Conservation (phyloP, 2,797 vertebrate genomes). For the Crenichthys baileyi region DNA sequence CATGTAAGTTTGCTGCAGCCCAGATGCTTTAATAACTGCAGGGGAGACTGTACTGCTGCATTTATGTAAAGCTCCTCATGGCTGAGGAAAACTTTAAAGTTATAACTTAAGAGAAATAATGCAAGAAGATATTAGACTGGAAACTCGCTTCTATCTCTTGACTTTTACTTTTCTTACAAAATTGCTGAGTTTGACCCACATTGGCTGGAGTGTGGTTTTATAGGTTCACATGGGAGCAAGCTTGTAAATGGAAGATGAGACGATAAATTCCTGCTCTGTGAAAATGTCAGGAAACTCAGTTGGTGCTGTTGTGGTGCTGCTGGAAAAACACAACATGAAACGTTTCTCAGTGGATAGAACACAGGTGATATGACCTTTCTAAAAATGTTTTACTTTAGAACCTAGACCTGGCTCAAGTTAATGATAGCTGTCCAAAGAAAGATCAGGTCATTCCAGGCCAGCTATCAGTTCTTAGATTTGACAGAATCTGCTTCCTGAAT, state of each 20-base stretch:
- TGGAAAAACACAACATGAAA: conserved; percentile 58
- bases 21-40: conserved; percentile 33
- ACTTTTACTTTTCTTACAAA: conserved; percentile 71
- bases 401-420: conserved; percentile 17
- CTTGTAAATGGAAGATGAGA: conserved; percentile 73
- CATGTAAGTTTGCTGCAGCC: conserved; percentile 47
- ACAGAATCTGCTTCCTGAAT: conserved; percentile 5
- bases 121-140: conserved; percentile 48
- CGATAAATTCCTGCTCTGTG: conserved; percentile 73
- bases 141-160: conserved; percentile 58
- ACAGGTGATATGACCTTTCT: conserved; percentile 21
- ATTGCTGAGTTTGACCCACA: conserved; percentile 75
- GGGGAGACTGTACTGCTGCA: neutral
- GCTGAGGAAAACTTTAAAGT: conserved; percentile 50
- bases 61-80: conserved; percentile 16
- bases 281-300: conserved; percentile 71
- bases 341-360: conserved; percentile 43
- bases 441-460: conserved; percentile 18
- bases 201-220: conserved; percentile 65
- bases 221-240: conserved; percentile 52
- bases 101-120: conserved; percentile 50
- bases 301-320: conserved; percentile 55
- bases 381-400: conserved; percentile 31
- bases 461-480: conserved; percentile 20
- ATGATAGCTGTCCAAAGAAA: conserved; percentile 10